Conservation (phyloP, 2,888 invertebrate species). For the Cremastinae sp. region DNA sequence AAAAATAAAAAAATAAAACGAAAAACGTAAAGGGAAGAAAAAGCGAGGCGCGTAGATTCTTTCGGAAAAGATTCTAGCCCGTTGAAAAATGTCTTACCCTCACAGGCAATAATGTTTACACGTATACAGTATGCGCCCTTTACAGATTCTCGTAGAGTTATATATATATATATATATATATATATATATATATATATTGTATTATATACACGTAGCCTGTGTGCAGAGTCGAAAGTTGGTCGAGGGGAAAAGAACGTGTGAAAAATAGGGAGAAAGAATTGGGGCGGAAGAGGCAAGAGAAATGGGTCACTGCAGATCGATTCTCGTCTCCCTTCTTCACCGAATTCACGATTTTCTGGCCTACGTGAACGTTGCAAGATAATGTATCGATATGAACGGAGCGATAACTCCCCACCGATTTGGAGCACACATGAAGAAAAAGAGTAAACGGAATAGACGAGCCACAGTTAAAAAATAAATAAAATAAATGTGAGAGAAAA, state of each 20-base stretch:
- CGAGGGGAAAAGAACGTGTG: slow-evolving; percentile 32
- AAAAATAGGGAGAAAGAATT: slow-evolving; percentile 51
- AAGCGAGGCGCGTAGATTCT: slow-evolving; percentile 26
- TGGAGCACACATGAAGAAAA: not conserved
- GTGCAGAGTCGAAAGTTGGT: not conserved
- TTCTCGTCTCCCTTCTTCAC: slow-evolving; percentile 33
- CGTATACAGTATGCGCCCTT: not conserved
- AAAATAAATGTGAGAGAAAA: no score
- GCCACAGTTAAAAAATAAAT: slow-evolving; percentile 15
- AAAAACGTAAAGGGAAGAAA: slow-evolving; percentile 5
- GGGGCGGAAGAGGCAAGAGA: slow-evolving; percentile 48
- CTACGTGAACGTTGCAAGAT: slow-evolving; percentile 19
- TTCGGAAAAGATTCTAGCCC: slow-evolving; percentile 23
- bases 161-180: not conserved
- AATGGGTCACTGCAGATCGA: slow-evolving; percentile 56
- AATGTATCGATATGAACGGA: slow-evolving; percentile 27
- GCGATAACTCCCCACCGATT: slow-evolving; percentile 27
- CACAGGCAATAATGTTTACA: not conserved
- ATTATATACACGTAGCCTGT: no score
- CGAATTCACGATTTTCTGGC: slow-evolving; percentile 43
- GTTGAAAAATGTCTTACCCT: not conserved
- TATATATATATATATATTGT: slow-evolving; percentile 14
- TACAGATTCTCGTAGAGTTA: not conserved
- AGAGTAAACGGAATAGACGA: slow-evolving; percentile 1
- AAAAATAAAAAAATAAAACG: slow-evolving; percentile 6